These are phyloP conservation scores for Cololabis saira DNA, from an alignment of 2,113 vertebrate genomes.

Conservation along the genomic window DNA sequence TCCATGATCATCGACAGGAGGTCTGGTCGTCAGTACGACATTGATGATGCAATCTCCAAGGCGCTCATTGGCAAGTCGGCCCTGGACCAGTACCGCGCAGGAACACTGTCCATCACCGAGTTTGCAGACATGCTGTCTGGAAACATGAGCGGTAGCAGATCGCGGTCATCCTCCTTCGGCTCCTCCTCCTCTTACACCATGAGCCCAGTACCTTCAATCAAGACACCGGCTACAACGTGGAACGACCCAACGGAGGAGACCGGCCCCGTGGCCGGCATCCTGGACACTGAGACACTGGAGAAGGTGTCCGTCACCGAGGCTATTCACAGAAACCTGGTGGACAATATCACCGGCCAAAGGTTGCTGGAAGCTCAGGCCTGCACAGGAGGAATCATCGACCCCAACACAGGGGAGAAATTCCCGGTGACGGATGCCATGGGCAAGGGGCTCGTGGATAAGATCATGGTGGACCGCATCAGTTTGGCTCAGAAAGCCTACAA, in stretches of 20 bases:
- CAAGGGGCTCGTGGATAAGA: constrained; percentile 92
- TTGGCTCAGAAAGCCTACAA: constrained; percentile 95
- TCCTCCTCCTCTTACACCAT: constrained; percentile 89
- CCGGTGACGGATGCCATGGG: constrained; percentile 86
- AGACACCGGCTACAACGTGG: constrained; percentile 86
- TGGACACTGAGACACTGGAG: constrained; percentile 96
- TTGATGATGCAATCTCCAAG: constrained; percentile 91
- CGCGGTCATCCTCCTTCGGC: constrained; percentile 93
- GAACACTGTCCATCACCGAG: constrained; percentile 94
- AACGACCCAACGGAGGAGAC: constrained; percentile 93
- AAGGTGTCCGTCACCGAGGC: constrained; percentile 96
- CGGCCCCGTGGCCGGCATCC: constrained; percentile 92
- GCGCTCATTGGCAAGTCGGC: constrained; percentile 93
- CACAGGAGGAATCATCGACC: constrained; percentile 95
- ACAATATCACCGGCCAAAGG: constrained; percentile 95
- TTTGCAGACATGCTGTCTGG: constrained; percentile 98
- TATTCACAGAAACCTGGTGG: constrained; percentile 94
- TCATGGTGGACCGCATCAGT: constrained; percentile 98
- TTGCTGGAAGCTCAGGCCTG: constrained; percentile 96
- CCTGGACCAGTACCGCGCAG: constrained; percentile 93
- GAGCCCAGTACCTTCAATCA: constrained; percentile 84
- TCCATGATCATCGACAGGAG: constrained; percentile 96
- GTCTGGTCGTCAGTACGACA: constrained; percentile 96
- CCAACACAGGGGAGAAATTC: constrained; percentile 88
- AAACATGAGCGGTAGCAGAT: constrained; percentile 89